Base-by-base conservation (phyloP, 2,888 invertebrate species). In the Octodonta nipae region DNA sequence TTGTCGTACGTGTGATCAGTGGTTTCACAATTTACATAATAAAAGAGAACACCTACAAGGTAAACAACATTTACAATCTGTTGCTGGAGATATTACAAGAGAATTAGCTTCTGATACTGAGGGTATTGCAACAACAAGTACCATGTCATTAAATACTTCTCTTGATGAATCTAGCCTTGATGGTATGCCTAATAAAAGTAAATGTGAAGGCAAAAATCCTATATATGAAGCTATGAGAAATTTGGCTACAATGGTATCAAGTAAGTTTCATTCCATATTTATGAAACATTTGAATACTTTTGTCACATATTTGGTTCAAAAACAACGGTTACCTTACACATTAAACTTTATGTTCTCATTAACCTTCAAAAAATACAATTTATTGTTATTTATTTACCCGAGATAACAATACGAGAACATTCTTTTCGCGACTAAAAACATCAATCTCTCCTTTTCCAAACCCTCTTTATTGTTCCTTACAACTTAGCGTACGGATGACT, bases 1-100 rank as follows among this genome's bases (percentile, higher is more conserved):
- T 47, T 72, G 72, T 48, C 60, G 67, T 35, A 65, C 68, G 3
- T 72, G 72, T 51, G 67, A 71, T 48, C 67, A 69, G 45, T 69
- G 68, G 60, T 72, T 72, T 48, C 68, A 66, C 37, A 68, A 67
- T 38, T 50, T 67, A 22, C 71, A 71, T 47, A 71, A 72, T 50
- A 71, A 71, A 49, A 60, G 65, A 33, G 71, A 71, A 44, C 72
- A 72, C 52, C 55, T 71, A 42, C 66, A 67, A 49, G 70, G 71
- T 5, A 57, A 65, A 37, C 67, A 67, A 40, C 72, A 72, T 51
- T 57, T 68, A 30, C 66, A 59, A 54, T 56, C 58, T 5, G 52
- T 63, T 15, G 60, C 60, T 5, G 62, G 61, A 13, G 60, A 61
- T 37, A 61, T 60, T 42, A 51, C 51, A 34, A 52, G 56, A 34